Evolutionary conservation across 2,113 vertebrate genomes (phyloP).

Genomic region (Mystacornis crossleyi): DNA sequence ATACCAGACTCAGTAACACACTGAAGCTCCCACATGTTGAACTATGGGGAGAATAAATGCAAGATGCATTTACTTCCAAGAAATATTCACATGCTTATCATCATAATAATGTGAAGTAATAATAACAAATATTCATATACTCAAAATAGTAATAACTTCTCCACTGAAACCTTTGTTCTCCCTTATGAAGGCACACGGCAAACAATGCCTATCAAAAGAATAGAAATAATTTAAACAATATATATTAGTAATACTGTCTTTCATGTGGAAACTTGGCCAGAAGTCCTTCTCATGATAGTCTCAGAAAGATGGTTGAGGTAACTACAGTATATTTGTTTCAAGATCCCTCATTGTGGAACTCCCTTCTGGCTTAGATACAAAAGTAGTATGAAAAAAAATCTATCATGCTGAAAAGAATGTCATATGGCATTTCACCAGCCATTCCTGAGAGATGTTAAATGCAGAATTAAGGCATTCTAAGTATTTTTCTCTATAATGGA

Average conservation of each 20-base stretch:
- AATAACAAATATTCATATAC: neutral
- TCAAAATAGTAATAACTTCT: neutral
- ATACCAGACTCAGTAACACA: neutral
- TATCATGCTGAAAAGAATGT: neutral
- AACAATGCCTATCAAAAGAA: neutral
- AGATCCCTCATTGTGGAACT: neutral
- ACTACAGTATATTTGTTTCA: neutral
- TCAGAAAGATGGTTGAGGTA: neutral
- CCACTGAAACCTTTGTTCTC: neutral
- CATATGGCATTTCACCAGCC: neutral
- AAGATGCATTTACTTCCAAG: neutral
- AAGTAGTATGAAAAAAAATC: neutral
- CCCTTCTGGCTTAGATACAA: neutral
- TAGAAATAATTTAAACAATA: neutral
- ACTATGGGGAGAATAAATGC: neutral
- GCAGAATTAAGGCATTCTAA: neutral
- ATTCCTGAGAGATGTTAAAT: neutral
- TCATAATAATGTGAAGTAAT: neutral
- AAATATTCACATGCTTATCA: neutral
- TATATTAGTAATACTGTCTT: neutral
- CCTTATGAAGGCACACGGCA: neutral
- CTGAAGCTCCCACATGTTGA: neutral
- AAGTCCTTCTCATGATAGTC: neutral
- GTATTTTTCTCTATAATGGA: neutral
- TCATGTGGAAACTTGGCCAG: neutral